A percentile compares a stretch with the other conserved stretches of the same genome.
Evolutionary conservation across 2,113 vertebrate genomes (phyloP).

Genomic region (Felis catus): F.catus_Fca126_mat1.0 CM031413.1:26609501-26610000

Average conservation of each 20-base stretch:
- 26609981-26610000: no score
- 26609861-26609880: no score
- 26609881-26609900: no score
- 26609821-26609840: not conserved
- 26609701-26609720: not conserved
- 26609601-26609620: not conserved
- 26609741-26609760: not conserved
- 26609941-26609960: no score
- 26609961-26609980: no score
- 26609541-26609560: not conserved
- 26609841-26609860: no score
- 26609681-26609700: not conserved
- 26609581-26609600: not conserved
- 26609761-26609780: not conserved
- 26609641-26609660: not conserved
- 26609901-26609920: no score
- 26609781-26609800: not conserved
- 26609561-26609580: not conserved
- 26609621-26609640: not conserved
- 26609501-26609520: not conserved
- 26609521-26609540: not conserved
- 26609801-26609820: not conserved
- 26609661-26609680: not conserved
- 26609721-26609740: not conserved
- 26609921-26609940: no score